Conservation (phyloP, 2,113 vertebrate genomes). For the Apaloderma vittatum region DNA sequence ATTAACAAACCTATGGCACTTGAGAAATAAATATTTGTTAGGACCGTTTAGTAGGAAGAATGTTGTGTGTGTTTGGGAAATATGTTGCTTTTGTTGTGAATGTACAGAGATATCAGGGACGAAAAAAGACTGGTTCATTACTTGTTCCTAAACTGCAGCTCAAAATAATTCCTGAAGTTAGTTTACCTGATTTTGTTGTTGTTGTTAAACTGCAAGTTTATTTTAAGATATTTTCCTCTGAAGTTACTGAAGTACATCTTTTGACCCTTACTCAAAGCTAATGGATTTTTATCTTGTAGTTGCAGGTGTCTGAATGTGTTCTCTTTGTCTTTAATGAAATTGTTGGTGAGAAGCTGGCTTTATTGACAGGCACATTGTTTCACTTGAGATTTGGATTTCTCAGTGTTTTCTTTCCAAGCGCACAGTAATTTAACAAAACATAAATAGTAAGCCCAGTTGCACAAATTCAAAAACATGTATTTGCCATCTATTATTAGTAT, state of each 20-base stretch:
- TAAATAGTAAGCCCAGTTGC: constrained; percentile 31
- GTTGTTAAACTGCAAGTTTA: background rate
- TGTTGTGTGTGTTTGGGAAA: background rate
- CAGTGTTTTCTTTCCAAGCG: background rate
- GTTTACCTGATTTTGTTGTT: background rate
- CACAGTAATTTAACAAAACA: constrained; percentile 26
- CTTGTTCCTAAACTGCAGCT: background rate
- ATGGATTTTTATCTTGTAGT: constrained; percentile 14
- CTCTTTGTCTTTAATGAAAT: background rate
- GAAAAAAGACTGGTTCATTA: background rate
- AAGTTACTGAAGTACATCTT: background rate
- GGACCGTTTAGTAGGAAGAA: background rate
- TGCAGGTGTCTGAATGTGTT: background rate
- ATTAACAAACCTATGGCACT: background rate
- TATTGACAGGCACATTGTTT: background rate
- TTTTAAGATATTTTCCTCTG: constrained; percentile 10
- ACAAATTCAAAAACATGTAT: constrained; percentile 56
- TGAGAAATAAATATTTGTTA: background rate
- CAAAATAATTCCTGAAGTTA: background rate
- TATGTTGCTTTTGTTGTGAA: background rate
- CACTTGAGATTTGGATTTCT: constrained; percentile 3
- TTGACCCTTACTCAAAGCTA: background rate
- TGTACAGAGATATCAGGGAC: background rate
- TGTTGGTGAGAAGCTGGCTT: background rate
- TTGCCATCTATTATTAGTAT: constrained; percentile 69